phyloP scores from a whole-genome alignment of 2,797 vertebrate species.

The Cetoscarus ocellatus region DNA sequence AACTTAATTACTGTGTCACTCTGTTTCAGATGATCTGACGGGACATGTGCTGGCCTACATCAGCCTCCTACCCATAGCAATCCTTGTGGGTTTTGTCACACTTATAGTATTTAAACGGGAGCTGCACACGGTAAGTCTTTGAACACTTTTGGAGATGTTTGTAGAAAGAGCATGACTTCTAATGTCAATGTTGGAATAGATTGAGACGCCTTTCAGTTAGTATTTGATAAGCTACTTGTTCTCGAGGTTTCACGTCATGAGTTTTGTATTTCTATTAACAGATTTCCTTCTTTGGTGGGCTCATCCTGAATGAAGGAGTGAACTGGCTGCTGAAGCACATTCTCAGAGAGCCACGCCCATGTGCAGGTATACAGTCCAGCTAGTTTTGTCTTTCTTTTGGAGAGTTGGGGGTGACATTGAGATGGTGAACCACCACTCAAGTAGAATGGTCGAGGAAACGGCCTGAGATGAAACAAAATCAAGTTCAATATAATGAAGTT shows the following conservation, averaged over 20 bases:
- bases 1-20: slow-evolving; percentile 24
- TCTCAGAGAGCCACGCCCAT: slow-evolving; percentile 95
- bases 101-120: slow-evolving; percentile 99
- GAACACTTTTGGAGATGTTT: background rate
- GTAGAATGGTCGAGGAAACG: too few relatives aligned
- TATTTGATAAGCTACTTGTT: background rate
- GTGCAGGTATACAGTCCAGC: slow-evolving; percentile 86
- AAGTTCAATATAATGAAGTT: too few relatives aligned
- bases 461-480: too few relatives aligned
- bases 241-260: background rate
- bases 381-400: background rate
- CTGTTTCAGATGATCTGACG: slow-evolving; percentile 90
- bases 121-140: slow-evolving; percentile 94
- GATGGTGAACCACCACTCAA: too few relatives aligned
- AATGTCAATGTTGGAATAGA: background rate
- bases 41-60: slow-evolving; percentile 93
- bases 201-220: too few relatives aligned
- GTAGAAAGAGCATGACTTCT: background rate
- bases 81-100: slow-evolving; percentile 95
- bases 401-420: too few relatives aligned
- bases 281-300: slow-evolving; percentile 98
- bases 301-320: slow-evolving; percentile 93
- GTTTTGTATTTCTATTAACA: slow-evolving; percentile 54
- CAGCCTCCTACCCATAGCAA: slow-evolving; percentile 92
- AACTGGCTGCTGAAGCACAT: slow-evolving; percentile 98